phyloP scores from a whole-genome alignment of 1,140 invertebrate species.

The Drosophila kurseongensis region DNA sequence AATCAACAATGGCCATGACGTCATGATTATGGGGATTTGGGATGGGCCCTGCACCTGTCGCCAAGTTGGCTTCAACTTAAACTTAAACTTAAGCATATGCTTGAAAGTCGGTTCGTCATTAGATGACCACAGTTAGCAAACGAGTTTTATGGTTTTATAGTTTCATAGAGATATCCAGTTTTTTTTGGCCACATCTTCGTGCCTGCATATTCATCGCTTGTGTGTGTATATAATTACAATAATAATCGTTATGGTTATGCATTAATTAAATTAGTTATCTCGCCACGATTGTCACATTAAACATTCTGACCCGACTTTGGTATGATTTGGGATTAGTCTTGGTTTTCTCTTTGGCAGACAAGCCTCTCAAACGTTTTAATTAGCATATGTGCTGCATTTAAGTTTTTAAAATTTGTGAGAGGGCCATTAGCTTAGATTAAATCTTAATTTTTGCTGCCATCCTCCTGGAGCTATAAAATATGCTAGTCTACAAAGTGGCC shows the following conservation, averaged over 20 bases:
- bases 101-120: slow-evolving; percentile 49
- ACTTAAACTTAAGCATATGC: slow-evolving; percentile 17
- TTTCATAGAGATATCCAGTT: slow-evolving; percentile 24
- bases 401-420: slow-evolving; percentile 1
- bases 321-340: slow-evolving; percentile 26
- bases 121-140: slow-evolving; percentile 37
- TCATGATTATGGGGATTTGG: slow-evolving; percentile 23
- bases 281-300: slow-evolving; percentile 76
- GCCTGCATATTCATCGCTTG: slow-evolving; percentile 25
- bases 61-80: slow-evolving; percentile 14
- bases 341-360: slow-evolving; percentile 23
- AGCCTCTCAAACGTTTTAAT: slow-evolving; percentile 27
- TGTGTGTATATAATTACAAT: slow-evolving; percentile 42
- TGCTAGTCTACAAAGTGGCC: neutral
- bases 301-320: slow-evolving; percentile 34
- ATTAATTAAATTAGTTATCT: slow-evolving; percentile 80
- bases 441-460: slow-evolving; percentile 1
- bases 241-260: slow-evolving; percentile 76
- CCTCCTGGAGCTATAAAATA: neutral
- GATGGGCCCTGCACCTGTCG: slow-evolving; percentile 50
- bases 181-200: slow-evolving; percentile 20
- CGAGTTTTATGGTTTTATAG: slow-evolving; percentile 45
- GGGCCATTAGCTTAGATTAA: slow-evolving; percentile 9
- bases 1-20: slow-evolving; percentile 28
- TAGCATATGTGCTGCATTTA: slow-evolving; percentile 26